These are phyloP conservation scores for Holocentrus rufus DNA, from an alignment of 2,797 vertebrate genomes.

Conservation along the genomic window DNA sequence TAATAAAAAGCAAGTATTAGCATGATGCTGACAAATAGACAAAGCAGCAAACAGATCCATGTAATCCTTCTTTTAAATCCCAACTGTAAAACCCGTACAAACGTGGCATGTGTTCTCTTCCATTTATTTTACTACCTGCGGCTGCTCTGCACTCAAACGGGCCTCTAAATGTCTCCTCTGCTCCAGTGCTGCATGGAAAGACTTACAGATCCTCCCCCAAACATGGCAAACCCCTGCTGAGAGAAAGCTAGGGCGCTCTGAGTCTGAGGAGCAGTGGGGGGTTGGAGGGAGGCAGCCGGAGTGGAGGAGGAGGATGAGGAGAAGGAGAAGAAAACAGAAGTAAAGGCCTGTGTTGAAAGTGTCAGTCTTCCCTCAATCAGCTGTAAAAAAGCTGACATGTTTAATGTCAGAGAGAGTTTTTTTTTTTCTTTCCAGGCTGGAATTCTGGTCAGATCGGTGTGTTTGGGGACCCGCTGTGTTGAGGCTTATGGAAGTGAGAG, in stretches of 20 bases:
- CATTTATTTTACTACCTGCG: constrained; percentile 33
- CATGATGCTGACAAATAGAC: neutral
- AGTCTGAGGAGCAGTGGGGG: constrained; percentile 46
- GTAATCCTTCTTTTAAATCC: neutral
- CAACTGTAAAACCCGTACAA: constrained; percentile 17
- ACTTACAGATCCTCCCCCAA: constrained; percentile 33
- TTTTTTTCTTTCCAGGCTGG: constrained; percentile 35
- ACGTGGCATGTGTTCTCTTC: constrained; percentile 8
- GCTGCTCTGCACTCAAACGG: constrained; percentile 32
- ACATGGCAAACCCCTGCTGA: constrained; percentile 38
- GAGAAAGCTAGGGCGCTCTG: constrained; percentile 33
- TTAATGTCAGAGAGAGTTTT: constrained; percentile 42
- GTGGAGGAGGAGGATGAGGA: constrained; percentile 10
- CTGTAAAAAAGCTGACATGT: constrained; percentile 52
- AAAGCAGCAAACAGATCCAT: neutral
- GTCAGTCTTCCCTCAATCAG: constrained; percentile 54
- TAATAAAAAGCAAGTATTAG: too few relatives aligned
- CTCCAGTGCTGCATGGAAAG: constrained; percentile 28
- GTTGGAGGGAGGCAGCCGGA: constrained; percentile 33
- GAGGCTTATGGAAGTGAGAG: constrained; percentile 49
- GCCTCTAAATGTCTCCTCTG: constrained; percentile 18
- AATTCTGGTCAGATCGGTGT: constrained; percentile 63
- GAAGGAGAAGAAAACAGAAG: constrained; percentile 28
- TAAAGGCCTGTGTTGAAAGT: constrained; percentile 53
- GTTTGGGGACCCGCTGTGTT: constrained; percentile 54